phyloP scores from a whole-genome alignment of 2,113 vertebrate genomes.

The Melanocharis versteri region DNA sequence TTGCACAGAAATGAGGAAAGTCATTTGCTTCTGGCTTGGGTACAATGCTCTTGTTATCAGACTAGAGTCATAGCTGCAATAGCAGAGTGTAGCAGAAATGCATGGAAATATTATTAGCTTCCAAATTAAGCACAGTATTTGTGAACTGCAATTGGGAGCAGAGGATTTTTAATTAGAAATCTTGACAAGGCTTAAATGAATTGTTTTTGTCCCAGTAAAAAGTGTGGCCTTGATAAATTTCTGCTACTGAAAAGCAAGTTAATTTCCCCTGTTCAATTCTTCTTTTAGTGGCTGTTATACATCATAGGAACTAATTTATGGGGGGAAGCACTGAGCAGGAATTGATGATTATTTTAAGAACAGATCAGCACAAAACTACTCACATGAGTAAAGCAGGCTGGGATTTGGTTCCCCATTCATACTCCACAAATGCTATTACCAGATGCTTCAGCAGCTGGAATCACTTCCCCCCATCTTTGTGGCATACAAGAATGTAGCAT shows the following conservation, averaged over 20 bases:
- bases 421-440: not conserved
- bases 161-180: conserved; percentile 50
- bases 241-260: conserved; percentile 47
- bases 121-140: conserved; percentile 42
- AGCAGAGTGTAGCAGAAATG: not conserved
- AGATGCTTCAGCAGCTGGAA: not conserved
- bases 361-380: conserved; percentile 26
- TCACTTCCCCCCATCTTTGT: not conserved
- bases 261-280: conserved; percentile 45
- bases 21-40: not conserved
- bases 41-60: conserved; percentile 7
- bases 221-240: conserved; percentile 42
- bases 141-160: not conserved
- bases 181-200: conserved; percentile 40
- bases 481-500: not conserved
- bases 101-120: conserved; percentile 31
- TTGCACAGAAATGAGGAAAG: not conserved
- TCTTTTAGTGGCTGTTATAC: conserved; percentile 38
- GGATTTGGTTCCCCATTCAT: conserved; percentile 9
- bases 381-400: not conserved
- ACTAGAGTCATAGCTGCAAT: not conserved
- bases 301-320: conserved; percentile 49
- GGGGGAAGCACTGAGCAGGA: not conserved
- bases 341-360: conserved; percentile 52
- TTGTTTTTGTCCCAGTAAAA: conserved; percentile 40